These are phyloP conservation scores for Drosophila equinoxialis DNA, from an alignment of 1,140 invertebrate genomes.

Conservation along the genomic window DNA sequence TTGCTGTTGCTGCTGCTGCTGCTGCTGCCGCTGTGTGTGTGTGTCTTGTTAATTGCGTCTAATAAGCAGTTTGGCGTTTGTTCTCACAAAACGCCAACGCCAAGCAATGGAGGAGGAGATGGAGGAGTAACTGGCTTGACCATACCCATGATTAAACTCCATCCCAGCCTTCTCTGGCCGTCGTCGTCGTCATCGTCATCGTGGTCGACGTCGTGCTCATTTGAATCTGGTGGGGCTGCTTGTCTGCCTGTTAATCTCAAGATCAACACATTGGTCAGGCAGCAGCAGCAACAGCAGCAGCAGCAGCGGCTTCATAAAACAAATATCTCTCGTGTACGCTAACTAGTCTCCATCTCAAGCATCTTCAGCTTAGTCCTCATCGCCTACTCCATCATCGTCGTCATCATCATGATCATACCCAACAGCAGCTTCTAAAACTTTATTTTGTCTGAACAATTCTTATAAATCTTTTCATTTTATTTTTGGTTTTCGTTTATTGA, in stretches of 20 bases:
- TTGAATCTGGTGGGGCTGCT: conserved; percentile 65
- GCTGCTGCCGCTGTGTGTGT: conserved; percentile 22
- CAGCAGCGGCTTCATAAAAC: conserved; percentile 72
- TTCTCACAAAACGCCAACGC: conserved; percentile 79
- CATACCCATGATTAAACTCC: conserved; percentile 64
- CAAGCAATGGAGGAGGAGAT: conserved; percentile 36
- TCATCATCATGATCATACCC: conserved; percentile 20
- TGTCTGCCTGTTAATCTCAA: conserved; percentile 77
- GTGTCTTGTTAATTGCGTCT: conserved; percentile 78
- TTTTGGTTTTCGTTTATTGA: conserved; percentile 59
- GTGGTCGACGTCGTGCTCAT: conserved; percentile 58
- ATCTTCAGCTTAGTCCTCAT: conserved; percentile 36
- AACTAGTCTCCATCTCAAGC: conserved; percentile 63
- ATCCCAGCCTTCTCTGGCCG: conserved; percentile 9
- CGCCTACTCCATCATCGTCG: conserved; percentile 20
- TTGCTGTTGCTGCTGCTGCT: not conserved
- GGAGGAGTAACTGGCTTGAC: conserved; percentile 48
- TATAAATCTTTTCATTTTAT: conserved; percentile 4
- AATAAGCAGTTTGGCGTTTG: conserved; percentile 77
- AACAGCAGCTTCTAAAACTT: not conserved
- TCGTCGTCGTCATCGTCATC: not conserved
- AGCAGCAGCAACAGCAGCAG: conserved; percentile 31
- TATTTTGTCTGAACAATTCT: not conserved
- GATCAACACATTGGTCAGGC: conserved; percentile 70
- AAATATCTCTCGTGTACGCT: conserved; percentile 74